Percentiles rank a stretch among this genome's conserved stretches.
Evolutionary conservation across 37 sponge, comb jelly and placozoan species (phyloP).

Genomic region (Ephydatia muelleri): DNA sequence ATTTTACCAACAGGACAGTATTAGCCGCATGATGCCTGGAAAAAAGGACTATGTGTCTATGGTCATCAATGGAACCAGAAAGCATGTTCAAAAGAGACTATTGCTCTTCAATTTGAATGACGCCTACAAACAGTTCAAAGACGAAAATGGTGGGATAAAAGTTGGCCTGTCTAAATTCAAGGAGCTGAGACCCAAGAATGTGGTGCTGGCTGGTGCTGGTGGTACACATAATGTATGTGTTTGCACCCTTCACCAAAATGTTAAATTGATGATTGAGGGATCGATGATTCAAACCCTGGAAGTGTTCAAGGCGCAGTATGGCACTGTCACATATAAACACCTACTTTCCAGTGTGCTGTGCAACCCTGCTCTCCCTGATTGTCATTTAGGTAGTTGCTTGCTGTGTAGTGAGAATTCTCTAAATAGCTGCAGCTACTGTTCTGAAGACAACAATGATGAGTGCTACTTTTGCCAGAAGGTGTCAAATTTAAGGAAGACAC

Average conservation of each 20-base stretch:
- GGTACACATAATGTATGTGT: conserved; percentile 68
- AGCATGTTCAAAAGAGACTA: conserved; percentile 39
- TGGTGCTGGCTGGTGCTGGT: conserved; percentile 54
- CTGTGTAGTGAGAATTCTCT: too few species aligned
- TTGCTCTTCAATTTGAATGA: conserved; percentile 48
- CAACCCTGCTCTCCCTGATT: too few species aligned
- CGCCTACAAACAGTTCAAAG: conserved; percentile 33
- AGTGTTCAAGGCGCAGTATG: too few species aligned
- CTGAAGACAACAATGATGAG: too few species aligned
- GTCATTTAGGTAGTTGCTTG: too few species aligned
- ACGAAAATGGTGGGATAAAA: conserved; percentile 23
- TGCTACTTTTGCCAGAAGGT: too few species aligned
- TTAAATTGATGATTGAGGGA: conserved; percentile 19
- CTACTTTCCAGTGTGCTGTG: too few species aligned
- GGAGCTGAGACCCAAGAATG: conserved; percentile 44
- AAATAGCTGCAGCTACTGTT: too few species aligned
- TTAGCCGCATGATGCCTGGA: conserved; percentile 58
- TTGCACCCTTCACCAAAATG: conserved; percentile 61
- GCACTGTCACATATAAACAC: too few species aligned
- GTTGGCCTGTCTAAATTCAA: conserved; percentile 62
- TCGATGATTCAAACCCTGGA: conserved; percentile 3
- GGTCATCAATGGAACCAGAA: background rate
- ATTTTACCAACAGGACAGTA: conserved; percentile 31
- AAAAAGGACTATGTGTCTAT: conserved; percentile 51
- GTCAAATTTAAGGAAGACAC: too few species aligned